Percentiles rank a stretch among this genome's conserved stretches.
These are phyloP conservation scores for Antrozous pallidus DNA, from an alignment of 2,797 vertebrate genomes.

Conservation along the genomic window DNA sequence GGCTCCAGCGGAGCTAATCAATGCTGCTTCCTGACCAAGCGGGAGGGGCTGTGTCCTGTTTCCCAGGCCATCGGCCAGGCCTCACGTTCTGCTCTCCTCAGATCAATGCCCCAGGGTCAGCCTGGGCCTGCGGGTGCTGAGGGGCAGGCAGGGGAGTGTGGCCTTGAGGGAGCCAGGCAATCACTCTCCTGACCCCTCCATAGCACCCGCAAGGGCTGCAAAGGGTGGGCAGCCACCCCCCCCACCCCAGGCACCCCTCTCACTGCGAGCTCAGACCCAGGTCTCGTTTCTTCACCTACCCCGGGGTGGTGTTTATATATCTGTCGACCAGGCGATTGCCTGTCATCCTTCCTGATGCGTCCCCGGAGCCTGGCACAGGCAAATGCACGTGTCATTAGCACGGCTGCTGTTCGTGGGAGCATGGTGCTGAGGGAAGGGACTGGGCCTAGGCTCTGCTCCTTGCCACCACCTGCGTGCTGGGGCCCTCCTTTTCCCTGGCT, in stretches of 20 bases:
- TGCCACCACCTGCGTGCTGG: neutral
- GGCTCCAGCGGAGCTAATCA: neutral
- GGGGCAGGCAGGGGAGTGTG: neutral
- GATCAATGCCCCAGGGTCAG: slow-evolving; percentile 41
- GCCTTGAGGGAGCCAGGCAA: neutral
- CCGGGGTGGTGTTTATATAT: neutral
- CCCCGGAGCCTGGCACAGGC: neutral
- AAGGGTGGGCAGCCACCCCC: no score
- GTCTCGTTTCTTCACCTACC: neutral
- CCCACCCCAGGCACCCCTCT: neutral
- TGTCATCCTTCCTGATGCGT: neutral
- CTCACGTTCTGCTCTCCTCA: slow-evolving; percentile 10
- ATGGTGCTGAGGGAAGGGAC: neutral
- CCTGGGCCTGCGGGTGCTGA: neutral
- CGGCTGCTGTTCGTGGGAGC: neutral
- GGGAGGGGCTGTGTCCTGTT: slow-evolving; percentile 43
- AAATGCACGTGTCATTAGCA: neutral
- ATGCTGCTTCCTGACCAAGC: slow-evolving; percentile 37
- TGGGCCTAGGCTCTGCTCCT: neutral
- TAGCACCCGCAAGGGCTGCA: neutral
- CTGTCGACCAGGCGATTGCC: neutral
- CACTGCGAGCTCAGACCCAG: neutral
- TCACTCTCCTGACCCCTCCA: neutral
- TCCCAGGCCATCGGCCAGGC: neutral
- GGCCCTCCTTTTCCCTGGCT: neutral